These are phyloP conservation scores for Merops nubicus DNA, from an alignment of 2,113 vertebrate genomes.

Conservation along the genomic window DNA sequence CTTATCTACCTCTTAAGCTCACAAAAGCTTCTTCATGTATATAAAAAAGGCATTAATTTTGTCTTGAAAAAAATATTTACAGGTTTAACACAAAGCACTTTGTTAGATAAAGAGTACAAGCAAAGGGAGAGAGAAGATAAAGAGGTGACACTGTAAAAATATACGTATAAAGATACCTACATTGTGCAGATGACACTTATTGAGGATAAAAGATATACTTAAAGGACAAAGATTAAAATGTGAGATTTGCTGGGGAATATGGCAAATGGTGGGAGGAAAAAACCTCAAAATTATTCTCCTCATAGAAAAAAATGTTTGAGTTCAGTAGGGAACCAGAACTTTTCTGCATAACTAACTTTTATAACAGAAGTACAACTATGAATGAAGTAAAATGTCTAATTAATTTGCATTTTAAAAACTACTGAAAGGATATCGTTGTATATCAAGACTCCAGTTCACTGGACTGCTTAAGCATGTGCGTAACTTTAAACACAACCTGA, in stretches of 20 bases:
- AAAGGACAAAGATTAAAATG: not conserved
- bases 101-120: not conserved
- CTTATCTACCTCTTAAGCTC: not conserved
- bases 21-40: not conserved
- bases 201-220: not conserved
- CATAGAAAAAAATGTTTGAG: not conserved
- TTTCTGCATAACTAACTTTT: not conserved
- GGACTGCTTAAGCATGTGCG: not conserved
- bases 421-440: not conserved
- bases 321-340: not conserved
- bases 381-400: not conserved
- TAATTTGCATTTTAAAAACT: not conserved
- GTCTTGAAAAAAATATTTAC: not conserved
- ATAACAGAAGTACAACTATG: not conserved
- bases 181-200: not conserved
- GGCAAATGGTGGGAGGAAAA: not conserved
- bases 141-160: not conserved
- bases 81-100: not conserved
- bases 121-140: not conserved
- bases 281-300: not conserved
- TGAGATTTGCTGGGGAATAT: not conserved
- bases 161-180: not conserved
- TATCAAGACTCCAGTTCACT: not conserved
- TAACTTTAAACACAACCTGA: not conserved
- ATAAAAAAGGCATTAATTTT: not conserved